Evolutionary conservation across 1,140 invertebrate genomes (phyloP), one percentile per base, ranked within the genome.

Genomic region (Atopsyche davidsoni): DNA sequence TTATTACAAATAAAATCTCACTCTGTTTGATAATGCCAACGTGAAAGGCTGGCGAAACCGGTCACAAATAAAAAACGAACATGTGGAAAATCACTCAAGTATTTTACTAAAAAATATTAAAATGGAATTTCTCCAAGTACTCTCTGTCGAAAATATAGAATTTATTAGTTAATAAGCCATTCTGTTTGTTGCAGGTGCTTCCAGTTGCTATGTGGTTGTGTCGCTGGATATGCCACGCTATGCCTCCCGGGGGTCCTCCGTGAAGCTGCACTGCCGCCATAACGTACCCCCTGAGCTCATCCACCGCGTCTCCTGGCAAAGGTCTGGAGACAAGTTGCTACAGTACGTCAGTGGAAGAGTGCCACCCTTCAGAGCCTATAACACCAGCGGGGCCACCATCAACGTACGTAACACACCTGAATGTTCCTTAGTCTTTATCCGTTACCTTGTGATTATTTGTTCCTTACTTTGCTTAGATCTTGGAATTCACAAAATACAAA

Each of bases 271-370:
- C 11, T 74, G 72, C 49, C 60, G 68, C 2, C 70, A 74, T 51
- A 68, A 71, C 57, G 69, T 73, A 16, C 67, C 67, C 9, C 68
- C 67, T 0, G 76, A 66, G 76, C 81, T 70, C 71, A 76, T 66
- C 67, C 77, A 63, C 71, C 77, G 66, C 79, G 70, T 74, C 47
- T 69, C 71, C 55, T 74, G 72, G 61, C 54, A 69, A 16, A 56
- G 64, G 22, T 58, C 66, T 0, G 67, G 65, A 4, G 60, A 62
- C 0, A 74, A 82, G 61, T 78, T 87, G 61, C 79, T 85, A 63
- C 78, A 83, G 66, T 85, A 81, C 63, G 76, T 86, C 49, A 77
- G 78, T 53, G 83, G 79, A 10, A 71, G 82, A 40, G 79, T 69
- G 19, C 81, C 82, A 18, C 82, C 82, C 9, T 83, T 78, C 59